These are phyloP conservation scores for Pantala flavescens DNA, from an alignment of 1,140 invertebrate species.

Conservation along the genomic window DNA sequence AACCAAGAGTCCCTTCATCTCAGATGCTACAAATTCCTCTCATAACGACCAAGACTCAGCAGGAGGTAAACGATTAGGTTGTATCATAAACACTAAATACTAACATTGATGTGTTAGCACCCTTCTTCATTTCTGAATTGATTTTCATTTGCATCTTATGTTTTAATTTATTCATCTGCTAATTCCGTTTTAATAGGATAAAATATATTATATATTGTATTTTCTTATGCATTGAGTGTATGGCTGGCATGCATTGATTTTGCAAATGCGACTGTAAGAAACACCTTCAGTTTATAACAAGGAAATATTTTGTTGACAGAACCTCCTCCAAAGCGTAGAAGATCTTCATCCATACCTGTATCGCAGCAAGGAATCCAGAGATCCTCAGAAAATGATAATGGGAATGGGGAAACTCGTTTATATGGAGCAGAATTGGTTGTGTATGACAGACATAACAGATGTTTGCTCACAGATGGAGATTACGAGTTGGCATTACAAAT, in stretches of 20 bases:
- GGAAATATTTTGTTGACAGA: constrained; percentile 33
- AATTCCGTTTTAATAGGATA: too few relatives aligned
- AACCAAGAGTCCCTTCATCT: not conserved
- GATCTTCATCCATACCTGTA: constrained; percentile 31
- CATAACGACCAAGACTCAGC: not conserved
- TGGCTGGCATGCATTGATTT: not conserved
- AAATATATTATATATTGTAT: too few relatives aligned
- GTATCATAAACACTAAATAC: not conserved
- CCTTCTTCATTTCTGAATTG: too few relatives aligned
- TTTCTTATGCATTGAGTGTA: too few relatives aligned
- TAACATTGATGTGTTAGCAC: not conserved
- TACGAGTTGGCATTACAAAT: constrained; percentile 79
- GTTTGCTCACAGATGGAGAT: constrained; percentile 74
- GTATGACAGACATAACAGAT: constrained; percentile 81
- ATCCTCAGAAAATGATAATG: constrained; percentile 31
- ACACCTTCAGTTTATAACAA: too few relatives aligned
- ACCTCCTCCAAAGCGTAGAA: constrained; percentile 48
- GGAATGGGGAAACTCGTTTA: constrained; percentile 43
- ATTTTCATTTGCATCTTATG: too few relatives aligned
- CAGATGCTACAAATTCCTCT: not conserved
- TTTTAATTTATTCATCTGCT: too few relatives aligned
- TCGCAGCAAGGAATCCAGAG: constrained; percentile 27
- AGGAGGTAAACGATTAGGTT: not conserved
- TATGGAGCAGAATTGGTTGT: constrained; percentile 79
- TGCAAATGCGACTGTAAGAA: too few relatives aligned